Evolutionary conservation across 1,140 invertebrate genomes (phyloP).

Genomic region (Plodia interpunctella): DNA sequence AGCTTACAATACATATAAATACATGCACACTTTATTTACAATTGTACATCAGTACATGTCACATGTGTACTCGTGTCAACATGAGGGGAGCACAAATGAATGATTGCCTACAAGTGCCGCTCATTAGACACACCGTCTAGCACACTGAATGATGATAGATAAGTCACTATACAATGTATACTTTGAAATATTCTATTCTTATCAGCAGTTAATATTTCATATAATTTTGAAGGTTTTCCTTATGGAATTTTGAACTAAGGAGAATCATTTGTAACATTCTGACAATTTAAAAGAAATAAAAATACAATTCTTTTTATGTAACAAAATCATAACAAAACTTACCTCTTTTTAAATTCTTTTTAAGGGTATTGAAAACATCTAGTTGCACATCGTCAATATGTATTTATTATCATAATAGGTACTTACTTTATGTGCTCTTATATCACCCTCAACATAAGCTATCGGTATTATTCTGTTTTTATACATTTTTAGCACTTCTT

Average conservation of each 20-base stretch:
- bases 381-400: too few species aligned
- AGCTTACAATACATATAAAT: not conserved
- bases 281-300: too few species aligned
- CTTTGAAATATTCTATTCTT: not conserved
- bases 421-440: constrained; percentile 71
- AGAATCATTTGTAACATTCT: not conserved
- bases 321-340: too few species aligned
- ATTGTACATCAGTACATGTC: constrained; percentile 24
- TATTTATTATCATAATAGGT: not conserved
- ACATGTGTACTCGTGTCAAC: constrained; percentile 26
- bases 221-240: not conserved
- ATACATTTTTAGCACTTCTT: constrained; percentile 92
- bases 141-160: not conserved
- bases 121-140: constrained; percentile 34
- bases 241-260: constrained; percentile 10
- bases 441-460: constrained; percentile 86
- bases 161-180: not conserved
- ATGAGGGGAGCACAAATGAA: constrained; percentile 60
- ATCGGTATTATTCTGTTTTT: constrained; percentile 91
- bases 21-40: constrained; percentile 18
- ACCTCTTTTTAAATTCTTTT: too few species aligned
- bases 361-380: too few species aligned
- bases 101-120: constrained; percentile 70
- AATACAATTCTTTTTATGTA: too few species aligned
- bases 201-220: not conserved